A percentile compares a stretch with the other conserved stretches of the same genome.
Evolutionary conservation across 2,888 invertebrate genomes (phyloP).

Genomic region (Ennomos erosarius): DNA sequence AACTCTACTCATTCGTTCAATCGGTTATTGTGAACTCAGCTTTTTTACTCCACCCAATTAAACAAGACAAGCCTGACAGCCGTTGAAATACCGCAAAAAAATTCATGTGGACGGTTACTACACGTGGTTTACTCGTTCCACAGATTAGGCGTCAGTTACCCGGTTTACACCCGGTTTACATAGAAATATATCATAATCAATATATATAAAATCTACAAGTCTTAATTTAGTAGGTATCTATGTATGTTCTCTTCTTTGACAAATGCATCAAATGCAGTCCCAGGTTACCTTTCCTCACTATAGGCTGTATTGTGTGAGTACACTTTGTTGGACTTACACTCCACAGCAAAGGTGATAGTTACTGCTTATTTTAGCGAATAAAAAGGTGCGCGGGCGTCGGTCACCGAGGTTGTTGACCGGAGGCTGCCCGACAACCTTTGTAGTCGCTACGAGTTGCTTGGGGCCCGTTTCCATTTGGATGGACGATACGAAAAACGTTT

Average conservation of each 20-base stretch:
- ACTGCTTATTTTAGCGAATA: constrained; percentile 51
- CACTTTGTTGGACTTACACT: constrained; percentile 1
- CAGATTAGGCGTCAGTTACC: not conserved
- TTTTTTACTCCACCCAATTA: constrained; percentile 16
- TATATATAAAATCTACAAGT: too few species aligned
- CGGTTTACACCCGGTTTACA: too few species aligned
- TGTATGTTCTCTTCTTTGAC: too few species aligned
- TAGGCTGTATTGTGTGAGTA: not conserved
- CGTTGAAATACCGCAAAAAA: constrained; percentile 33
- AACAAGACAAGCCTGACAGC: constrained; percentile 22
- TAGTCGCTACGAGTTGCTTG: constrained; percentile 64
- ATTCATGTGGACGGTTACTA: constrained; percentile 13
- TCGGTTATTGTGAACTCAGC: constrained; percentile 10
- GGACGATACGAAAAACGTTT: constrained; percentile 51
- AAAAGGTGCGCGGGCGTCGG: constrained; percentile 75
- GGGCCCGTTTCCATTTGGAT: constrained; percentile 51
- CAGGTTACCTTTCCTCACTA: too few species aligned
- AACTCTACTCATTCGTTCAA: constrained; percentile 5
- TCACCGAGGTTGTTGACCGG: constrained; percentile 73
- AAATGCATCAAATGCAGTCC: too few species aligned
- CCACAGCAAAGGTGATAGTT: constrained; percentile 33
- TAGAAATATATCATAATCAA: too few species aligned
- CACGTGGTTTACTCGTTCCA: constrained; percentile 7
- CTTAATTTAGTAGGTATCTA: too few species aligned
- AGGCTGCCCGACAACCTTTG: constrained; percentile 75